Base-by-base conservation (phyloP, 2,888 invertebrate species). In the Hecatera dysodea region DNA sequence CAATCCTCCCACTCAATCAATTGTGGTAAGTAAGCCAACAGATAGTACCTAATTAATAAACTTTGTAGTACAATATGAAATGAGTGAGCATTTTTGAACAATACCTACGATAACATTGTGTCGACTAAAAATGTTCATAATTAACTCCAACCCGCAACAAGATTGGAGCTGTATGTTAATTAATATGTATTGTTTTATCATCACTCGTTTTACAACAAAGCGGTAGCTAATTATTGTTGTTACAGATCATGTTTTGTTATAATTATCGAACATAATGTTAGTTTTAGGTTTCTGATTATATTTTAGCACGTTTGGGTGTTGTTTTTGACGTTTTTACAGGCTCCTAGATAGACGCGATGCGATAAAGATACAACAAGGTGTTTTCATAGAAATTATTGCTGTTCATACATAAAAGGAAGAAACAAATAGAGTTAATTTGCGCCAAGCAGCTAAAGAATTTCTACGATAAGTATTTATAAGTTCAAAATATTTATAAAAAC, bases 51-150 rank as follows among this genome's bases (percentile, higher is more conserved):
- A 27, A 0, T 11, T 27, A 27, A 0, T 11, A 8, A 5, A 15
- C 15, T n/a, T 70, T 24, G 0, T 39, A 39, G 39, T 27, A 56
- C 11, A 29, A 19, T 24, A n/a, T 22, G 7, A 44, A 52, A 59
- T 61, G 0, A 62, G 39, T n/a, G 24, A 33, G 50, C 17, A 17
- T 53, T 55, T 67, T 55, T 22, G 44, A 33, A 72, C n/a, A 33
- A 33, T 56, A 44, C n/a, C 17, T 17, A 36, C 1, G 9, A 22
- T 1, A 22, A 17, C 27, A 19, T 65, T 57, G 11, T 64, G 69
- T 52, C n/a, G 11, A 27, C 15, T 44, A 24, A 22, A 65, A n/a
- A 33, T 52, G 1, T 57, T 46, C 50, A 24, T 53, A 57, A 74
- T 74, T 36, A 52, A 24, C 36, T 50, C 11, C 27, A 57, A 17